Evolutionary conservation across 2,797 vertebrate species (phyloP), one percentile per base, ranked within the genome.

Genomic region (Arnoldichthys spilopterus): DNA sequence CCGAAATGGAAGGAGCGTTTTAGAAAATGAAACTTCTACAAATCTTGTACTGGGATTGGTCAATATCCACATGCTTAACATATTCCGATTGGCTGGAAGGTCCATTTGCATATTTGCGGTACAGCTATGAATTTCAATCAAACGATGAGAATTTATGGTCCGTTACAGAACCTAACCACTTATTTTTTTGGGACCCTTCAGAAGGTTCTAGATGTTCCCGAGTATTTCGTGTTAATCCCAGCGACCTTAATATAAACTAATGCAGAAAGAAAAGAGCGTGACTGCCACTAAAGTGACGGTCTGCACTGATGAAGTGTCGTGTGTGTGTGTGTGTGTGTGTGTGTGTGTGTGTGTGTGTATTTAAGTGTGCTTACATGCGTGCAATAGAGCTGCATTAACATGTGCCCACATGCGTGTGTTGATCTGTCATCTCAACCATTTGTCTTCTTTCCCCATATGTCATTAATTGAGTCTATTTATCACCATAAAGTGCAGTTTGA

Each of bases 201-300:
- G 20, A 68, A 66, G 59, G 45, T 78, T 63, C 67, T 70, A 30
- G 30, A 78, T 68, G 4, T 2, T 16, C 76, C 70, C 77, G 66
- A 56, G 66, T 47, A 45, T 43, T 43, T 11, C 28, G 62, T 61
- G 61, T 83, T 58, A 69, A 59, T 83, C 77, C 72, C 53, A 49
- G 59, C 81, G 78, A 72, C 68, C 67, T 64, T 66, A 43, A 74
- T 54, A 22, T 43, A 64, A 61, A 82, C 74, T 16, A 81, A 84
- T 79, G 74, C 34, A 81, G 62, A 72, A 62, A 69, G 53, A 74
- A 83, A 40, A 7, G 16, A 78, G 51, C 24, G 28, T 76, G 28
- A 62, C 59, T 66, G 43, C 67, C 40, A 54, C 24, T 37, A 40
- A 71, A 32, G n/a, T 45, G 34, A 37, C 61, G 40, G n/a, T 54